Evolutionary conservation across 2,888 invertebrate species (phyloP).

Genomic region (Stenodema calcarata): DNA sequence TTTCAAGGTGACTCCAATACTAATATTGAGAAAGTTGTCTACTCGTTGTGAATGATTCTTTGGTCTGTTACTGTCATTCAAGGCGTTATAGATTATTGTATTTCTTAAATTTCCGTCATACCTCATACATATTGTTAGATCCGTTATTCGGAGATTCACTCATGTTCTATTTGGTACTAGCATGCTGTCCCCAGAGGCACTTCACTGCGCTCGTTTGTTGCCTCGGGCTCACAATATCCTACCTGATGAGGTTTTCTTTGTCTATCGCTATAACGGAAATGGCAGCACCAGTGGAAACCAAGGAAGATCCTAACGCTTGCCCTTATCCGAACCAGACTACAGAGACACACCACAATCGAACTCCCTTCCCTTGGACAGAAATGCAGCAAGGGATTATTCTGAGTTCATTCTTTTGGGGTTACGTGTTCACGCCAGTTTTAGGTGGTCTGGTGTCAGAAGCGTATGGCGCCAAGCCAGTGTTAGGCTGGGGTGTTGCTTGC

Average conservation of each 20-base stretch:
- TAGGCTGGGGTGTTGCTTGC: constrained; percentile 22
- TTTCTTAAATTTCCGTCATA: background rate
- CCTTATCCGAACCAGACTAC: background rate
- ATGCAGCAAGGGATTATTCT: constrained; percentile 61
- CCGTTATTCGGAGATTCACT: background rate
- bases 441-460: constrained; percentile 62
- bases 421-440: constrained; percentile 63
- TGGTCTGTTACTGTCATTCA: background rate
- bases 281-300: constrained; percentile 58
- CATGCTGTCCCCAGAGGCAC: constrained; percentile 56
- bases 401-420: constrained; percentile 64
- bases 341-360: background rate
- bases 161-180: constrained; percentile 46
- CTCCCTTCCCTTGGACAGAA: constrained; percentile 60
- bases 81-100: background rate
- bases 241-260: constrained; percentile 62
- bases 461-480: constrained; percentile 59
- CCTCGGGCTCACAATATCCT: constrained; percentile 62
- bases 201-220: constrained; percentile 61
- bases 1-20: background rate
- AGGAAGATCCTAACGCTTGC: constrained; percentile 64
- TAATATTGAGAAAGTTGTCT: background rate
- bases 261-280: constrained; percentile 64
- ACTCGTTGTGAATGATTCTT: background rate
- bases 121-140: background rate